phyloP scores from a whole-genome alignment of 37 sponge, comb jelly and placozoan genomes.

The Halisarca cf. caerulea region DNA sequence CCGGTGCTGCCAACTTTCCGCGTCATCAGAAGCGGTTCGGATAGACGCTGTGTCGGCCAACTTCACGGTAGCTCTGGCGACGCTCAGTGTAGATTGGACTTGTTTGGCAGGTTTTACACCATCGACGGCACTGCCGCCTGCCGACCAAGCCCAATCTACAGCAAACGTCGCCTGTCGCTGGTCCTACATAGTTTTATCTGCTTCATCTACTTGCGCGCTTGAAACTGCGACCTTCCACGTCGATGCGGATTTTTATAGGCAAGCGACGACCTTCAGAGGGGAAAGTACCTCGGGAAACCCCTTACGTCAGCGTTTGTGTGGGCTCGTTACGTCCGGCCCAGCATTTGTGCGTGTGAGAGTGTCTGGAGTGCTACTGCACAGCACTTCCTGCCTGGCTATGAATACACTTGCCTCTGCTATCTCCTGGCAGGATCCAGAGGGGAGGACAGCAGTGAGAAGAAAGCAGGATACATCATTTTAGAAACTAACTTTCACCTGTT shows the following conservation, averaged over 20 bases:
- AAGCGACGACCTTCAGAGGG: neutral
- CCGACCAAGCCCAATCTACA: conserved; percentile 96
- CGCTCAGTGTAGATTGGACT: conserved; percentile 79
- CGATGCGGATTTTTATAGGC: conserved; percentile 23
- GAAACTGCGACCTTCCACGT: neutral
- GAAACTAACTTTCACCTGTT: conserved; percentile 92
- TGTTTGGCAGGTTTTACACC: conserved; percentile 82
- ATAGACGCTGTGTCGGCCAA: neutral
- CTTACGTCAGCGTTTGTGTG: neutral
- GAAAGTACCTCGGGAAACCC: neutral
- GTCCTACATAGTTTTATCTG: neutral
- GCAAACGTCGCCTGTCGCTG: neutral
- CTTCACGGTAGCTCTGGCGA: neutral
- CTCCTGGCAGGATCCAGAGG: neutral
- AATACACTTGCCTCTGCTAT: too few relatives aligned
- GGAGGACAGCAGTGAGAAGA: conserved; percentile 1
- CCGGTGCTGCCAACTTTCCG: too few relatives aligned
- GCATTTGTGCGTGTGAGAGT: neutral
- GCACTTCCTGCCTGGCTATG: too few relatives aligned
- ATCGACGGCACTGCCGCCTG: conserved; percentile 50
- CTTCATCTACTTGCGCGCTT: neutral
- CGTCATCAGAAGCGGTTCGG: too few relatives aligned
- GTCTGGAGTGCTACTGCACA: neutral
- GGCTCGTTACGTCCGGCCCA: neutral
- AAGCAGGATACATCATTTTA: conserved; percentile 77